Conservation (phyloP, 2,888 invertebrate genomes). For the Chrysotoxum bicinctum region DNA sequence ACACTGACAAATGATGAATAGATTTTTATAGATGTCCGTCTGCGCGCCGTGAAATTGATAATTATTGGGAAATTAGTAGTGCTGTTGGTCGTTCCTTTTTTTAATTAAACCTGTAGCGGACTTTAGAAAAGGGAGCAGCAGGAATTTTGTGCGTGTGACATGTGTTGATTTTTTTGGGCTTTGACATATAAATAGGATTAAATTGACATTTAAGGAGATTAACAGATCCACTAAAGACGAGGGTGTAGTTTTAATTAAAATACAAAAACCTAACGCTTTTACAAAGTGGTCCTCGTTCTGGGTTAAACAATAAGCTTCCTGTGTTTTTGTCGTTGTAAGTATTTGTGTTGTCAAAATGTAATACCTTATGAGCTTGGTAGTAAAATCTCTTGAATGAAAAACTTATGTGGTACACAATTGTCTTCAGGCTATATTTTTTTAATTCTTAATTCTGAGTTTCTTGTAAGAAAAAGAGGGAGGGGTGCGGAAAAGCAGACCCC, state of each 20-base stretch:
- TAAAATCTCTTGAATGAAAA: no score
- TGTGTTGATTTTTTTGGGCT: not conserved
- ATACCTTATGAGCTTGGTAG: no score
- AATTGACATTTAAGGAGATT: not conserved
- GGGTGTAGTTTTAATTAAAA: not conserved
- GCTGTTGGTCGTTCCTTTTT: not conserved
- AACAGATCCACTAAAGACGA: no score
- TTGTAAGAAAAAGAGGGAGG: no score
- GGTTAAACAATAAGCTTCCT: not conserved
- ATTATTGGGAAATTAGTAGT: constrained; percentile 12
- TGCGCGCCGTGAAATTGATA: constrained; percentile 38
- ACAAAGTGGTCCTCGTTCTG: not conserved
- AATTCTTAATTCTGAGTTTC: no score
- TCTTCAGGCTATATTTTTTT: no score
- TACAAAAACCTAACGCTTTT: not conserved
- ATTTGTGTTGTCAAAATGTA: no score
- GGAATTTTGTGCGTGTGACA: no score
- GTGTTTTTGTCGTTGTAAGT: not conserved
- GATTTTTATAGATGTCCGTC: constrained; percentile 25
- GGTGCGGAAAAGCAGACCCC: no score
- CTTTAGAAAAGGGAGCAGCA: not conserved
- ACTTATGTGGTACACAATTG: no score
- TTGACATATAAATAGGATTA: not conserved
- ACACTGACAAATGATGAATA: constrained; percentile 48
- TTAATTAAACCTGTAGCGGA: constrained; percentile 5